A percentile compares a stretch with the other conserved stretches of the same genome.
Conservation (phyloP, 2,113 vertebrate species). For the Notothenia rossii region DNA sequence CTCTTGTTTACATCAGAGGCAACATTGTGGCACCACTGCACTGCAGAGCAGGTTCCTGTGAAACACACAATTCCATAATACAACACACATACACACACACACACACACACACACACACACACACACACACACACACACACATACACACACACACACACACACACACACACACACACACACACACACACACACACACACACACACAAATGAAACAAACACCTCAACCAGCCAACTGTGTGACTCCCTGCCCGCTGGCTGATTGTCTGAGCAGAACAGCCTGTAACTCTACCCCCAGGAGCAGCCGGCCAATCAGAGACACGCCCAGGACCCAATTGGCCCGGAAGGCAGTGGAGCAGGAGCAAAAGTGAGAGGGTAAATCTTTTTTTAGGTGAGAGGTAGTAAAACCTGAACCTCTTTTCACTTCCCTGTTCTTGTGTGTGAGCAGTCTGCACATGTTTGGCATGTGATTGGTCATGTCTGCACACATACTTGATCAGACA, state of each 20-base stretch:
- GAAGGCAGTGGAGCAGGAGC: background rate
- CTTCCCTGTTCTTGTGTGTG: slow-evolving; percentile 24
- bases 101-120: background rate
- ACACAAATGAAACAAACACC: slow-evolving; percentile 28
- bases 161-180: slow-evolving; percentile 23
- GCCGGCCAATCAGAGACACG: slow-evolving; percentile 10
- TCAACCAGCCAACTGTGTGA: background rate
- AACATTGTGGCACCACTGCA: slow-evolving; percentile 57
- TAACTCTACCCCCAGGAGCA: slow-evolving; percentile 53
- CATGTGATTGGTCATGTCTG: slow-evolving; percentile 4
- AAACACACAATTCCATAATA: background rate
- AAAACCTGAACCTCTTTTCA: slow-evolving; percentile 13
- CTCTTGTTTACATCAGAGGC: slow-evolving; percentile 41
- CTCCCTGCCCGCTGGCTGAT: background rate
- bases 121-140: background rate
- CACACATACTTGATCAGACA: background rate
- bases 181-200: slow-evolving; percentile 23
- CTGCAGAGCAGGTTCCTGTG: slow-evolving; percentile 44
- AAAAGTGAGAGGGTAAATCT: slow-evolving; percentile 6
- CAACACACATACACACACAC: background rate
- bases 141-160: slow-evolving; percentile 24
- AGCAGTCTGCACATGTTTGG: slow-evolving; percentile 11
- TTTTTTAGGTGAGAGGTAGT: slow-evolving; percentile 25
- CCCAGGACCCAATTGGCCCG: background rate
- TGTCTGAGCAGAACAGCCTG: slow-evolving; percentile 35